A percentile compares a stretch with the other conserved stretches of the same genome.
These are phyloP conservation scores for Acleris emargana DNA, from an alignment of 2,888 invertebrate genomes.

Conservation along the genomic window DNA sequence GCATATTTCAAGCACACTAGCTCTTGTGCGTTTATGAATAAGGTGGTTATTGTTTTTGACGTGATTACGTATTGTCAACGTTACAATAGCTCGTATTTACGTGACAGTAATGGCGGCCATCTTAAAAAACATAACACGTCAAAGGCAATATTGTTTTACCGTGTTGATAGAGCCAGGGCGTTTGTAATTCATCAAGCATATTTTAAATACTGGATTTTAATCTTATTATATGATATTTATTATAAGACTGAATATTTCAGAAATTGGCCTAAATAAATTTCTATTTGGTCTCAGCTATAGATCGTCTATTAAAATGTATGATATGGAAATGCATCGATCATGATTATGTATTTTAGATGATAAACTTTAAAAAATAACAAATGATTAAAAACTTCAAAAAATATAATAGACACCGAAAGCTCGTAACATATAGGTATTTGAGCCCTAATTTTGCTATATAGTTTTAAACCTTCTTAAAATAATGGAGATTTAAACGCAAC, in stretches of 20 bases:
- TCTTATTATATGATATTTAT: conserved; percentile 4
- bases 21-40: no score
- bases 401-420: conserved; percentile 25
- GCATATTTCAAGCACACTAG: no score
- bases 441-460: not conserved
- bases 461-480: not conserved
- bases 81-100: no score
- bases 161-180: no score
- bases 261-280: conserved; percentile 16
- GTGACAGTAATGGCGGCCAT: no score
- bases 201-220: conserved; percentile 2
- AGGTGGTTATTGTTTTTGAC: no score
- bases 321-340: conserved; percentile 24
- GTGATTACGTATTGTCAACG: no score
- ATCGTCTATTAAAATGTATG: conserved; percentile 20
- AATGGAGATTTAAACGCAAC: not conserved
- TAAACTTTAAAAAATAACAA: not conserved
- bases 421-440: not conserved
- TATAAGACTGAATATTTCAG: not conserved
- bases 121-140: no score
- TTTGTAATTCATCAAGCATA: not conserved
- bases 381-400: conserved; percentile 3
- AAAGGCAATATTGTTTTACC: no score
- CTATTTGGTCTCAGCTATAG: conserved; percentile 18
- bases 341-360: conserved; percentile 4